These are phyloP conservation scores for Mola mola DNA, from an alignment of 2,113 vertebrate species.

Conservation along the genomic window DNA sequence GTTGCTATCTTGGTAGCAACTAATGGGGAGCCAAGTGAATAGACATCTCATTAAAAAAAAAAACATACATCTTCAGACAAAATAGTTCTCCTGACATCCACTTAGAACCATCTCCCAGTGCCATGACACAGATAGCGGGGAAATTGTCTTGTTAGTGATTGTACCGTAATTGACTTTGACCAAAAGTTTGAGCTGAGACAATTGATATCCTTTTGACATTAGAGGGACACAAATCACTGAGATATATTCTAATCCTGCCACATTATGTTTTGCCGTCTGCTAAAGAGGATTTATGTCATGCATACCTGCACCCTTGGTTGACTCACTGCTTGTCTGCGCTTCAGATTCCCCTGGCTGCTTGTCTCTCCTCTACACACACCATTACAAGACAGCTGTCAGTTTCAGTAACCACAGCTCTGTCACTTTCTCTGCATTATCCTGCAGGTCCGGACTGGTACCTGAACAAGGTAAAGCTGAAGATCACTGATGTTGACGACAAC, in stretches of 20 bases:
- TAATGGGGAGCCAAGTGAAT: neutral
- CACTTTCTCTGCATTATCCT: conserved; percentile 33
- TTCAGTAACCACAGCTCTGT: conserved; percentile 56
- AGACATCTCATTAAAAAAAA: conserved; percentile 26
- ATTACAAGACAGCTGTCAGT: conserved; percentile 79
- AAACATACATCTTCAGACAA: conserved; percentile 1
- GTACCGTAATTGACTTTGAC: conserved; percentile 33
- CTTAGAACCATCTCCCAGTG: conserved; percentile 14
- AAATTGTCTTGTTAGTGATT: conserved; percentile 12
- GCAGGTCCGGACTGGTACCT: conserved; percentile 84
- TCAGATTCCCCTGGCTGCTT: conserved; percentile 47
- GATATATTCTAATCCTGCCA: conserved; percentile 34
- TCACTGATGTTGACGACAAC: conserved; percentile 89
- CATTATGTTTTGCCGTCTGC: conserved; percentile 27
- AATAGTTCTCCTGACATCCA: conserved; percentile 23
- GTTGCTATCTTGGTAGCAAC: neutral
- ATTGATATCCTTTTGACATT: conserved; percentile 10
- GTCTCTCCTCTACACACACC: conserved; percentile 48
- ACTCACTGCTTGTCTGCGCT: conserved; percentile 21
- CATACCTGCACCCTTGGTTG: conserved; percentile 47
- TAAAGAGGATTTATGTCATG: conserved; percentile 21
- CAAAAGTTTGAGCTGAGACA: conserved; percentile 23
- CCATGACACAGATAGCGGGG: conserved; percentile 8
- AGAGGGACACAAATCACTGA: conserved; percentile 7
- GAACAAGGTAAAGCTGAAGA: conserved; percentile 83